Conservation (phyloP, 2,888 invertebrate species). For the Cheilosia pagana region DNA sequence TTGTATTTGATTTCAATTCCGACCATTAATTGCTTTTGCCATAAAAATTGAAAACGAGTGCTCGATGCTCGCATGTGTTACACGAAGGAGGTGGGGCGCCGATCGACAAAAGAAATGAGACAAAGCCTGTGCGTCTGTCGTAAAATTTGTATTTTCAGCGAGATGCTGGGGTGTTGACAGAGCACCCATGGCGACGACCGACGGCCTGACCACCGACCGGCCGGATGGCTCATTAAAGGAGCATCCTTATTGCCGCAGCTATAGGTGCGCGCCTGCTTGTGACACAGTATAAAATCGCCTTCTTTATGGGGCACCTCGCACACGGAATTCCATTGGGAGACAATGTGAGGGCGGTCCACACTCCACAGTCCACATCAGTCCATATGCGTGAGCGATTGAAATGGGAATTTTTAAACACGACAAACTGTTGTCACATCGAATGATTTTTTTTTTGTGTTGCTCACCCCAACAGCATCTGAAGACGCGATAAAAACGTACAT, state of each 20-base stretch:
- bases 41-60: conserved; percentile 32
- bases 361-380: neutral
- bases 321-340: conserved; percentile 43
- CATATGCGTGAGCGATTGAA: conserved; percentile 37
- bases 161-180: conserved; percentile 51
- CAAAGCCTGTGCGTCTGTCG: conserved; percentile 36
- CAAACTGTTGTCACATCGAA: conserved; percentile 50
- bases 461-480: conserved; percentile 16
- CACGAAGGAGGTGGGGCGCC: conserved; percentile 21
- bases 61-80: neutral
- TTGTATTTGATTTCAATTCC: conserved; percentile 71
- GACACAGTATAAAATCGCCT: conserved; percentile 52
- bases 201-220: conserved; percentile 7
- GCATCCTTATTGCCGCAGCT: conserved; percentile 47
- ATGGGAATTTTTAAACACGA: conserved; percentile 51
- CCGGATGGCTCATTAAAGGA: conserved; percentile 61
- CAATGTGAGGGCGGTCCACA: conserved; percentile 27
- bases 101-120: neutral
- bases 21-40: conserved; percentile 69
- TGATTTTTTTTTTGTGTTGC: conserved; percentile 23
- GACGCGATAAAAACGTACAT: conserved; percentile 55
- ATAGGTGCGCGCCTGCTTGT: conserved; percentile 56
- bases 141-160: conserved; percentile 47
- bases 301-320: conserved; percentile 23
- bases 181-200: conserved; percentile 6